phyloP scores from a whole-genome alignment of 1,140 invertebrate species.

The Philopotamus ludificatus region DNA sequence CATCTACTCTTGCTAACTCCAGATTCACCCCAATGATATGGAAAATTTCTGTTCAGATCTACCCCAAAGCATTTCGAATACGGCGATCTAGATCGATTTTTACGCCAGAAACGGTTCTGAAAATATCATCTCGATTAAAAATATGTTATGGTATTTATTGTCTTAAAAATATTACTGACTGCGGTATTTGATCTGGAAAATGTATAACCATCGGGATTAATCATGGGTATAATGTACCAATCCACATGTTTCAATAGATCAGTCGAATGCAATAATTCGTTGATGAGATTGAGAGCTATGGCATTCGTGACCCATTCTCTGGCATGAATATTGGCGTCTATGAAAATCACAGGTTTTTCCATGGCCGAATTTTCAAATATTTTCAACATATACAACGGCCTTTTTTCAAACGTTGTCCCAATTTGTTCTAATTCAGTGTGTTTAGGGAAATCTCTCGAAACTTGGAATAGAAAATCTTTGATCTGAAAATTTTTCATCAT shows the following conservation, averaged over 20 bases:
- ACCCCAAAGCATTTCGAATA: slow-evolving; percentile 58
- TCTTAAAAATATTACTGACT: background rate
- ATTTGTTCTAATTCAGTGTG: slow-evolving; percentile 44
- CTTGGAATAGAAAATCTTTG: too few species aligned
- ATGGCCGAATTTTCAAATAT: slow-evolving; percentile 45
- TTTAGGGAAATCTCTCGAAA: slow-evolving; percentile 43
- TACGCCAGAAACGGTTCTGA: slow-evolving; percentile 62
- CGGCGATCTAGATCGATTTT: slow-evolving; percentile 53
- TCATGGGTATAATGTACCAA: slow-evolving; percentile 64
- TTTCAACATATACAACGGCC: slow-evolving; percentile 49
- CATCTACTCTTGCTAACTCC: slow-evolving; percentile 68
- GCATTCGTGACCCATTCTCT: slow-evolving; percentile 71
- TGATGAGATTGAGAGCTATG: slow-evolving; percentile 63
- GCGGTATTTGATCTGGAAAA: slow-evolving; percentile 53
- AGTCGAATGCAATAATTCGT: slow-evolving; percentile 56
- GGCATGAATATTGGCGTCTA: slow-evolving; percentile 61
- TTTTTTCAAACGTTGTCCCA: slow-evolving; percentile 48
- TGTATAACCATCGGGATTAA: slow-evolving; percentile 66
- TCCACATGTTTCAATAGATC: slow-evolving; percentile 57
- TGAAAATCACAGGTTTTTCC: slow-evolving; percentile 51
- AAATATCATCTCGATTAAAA: slow-evolving; percentile 26
- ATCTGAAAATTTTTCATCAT: too few species aligned
- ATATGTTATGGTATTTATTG: background rate
- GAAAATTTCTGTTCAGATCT: slow-evolving; percentile 69
- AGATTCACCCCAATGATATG: slow-evolving; percentile 63